Evolutionary conservation across 2,113 vertebrate genomes (phyloP).

Genomic region (Peromyscus leucopus): DNA sequence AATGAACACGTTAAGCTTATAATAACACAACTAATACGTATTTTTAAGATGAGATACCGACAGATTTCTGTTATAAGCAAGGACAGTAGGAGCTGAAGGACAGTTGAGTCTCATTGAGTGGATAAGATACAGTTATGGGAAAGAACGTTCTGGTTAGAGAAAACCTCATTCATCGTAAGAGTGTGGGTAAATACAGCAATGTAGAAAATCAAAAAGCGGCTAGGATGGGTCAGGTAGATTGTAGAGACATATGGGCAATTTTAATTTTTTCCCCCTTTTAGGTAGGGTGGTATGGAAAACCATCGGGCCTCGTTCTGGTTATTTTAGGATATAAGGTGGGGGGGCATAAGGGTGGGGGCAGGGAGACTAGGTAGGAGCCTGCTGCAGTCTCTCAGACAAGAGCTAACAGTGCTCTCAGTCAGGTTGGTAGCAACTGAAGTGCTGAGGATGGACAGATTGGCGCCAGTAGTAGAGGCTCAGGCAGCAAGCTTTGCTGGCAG

Average conservation of each 20-base stretch:
- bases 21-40: constrained; percentile 29
- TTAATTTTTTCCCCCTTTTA: constrained; percentile 8
- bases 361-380: neutral
- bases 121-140: neutral
- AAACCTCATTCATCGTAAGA: neutral
- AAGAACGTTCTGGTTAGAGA: neutral
- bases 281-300: neutral
- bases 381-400: neutral
- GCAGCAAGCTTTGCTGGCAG: neutral
- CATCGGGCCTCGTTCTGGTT: neutral
- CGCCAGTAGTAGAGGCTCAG: neutral
- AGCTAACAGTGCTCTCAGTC: neutral
- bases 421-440: neutral
- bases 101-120: neutral
- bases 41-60: neutral
- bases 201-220: neutral
- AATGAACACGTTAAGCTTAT: constrained; percentile 15
- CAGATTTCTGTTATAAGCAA: neutral
- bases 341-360: neutral
- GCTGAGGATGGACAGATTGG: neutral
- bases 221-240: neutral
- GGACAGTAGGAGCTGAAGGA: neutral
- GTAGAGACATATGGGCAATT: neutral
- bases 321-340: neutral
- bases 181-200: neutral